Evolutionary conservation across 2,888 invertebrate genomes (phyloP).

Genomic region (Phragmatobia fuliginosa): DNA sequence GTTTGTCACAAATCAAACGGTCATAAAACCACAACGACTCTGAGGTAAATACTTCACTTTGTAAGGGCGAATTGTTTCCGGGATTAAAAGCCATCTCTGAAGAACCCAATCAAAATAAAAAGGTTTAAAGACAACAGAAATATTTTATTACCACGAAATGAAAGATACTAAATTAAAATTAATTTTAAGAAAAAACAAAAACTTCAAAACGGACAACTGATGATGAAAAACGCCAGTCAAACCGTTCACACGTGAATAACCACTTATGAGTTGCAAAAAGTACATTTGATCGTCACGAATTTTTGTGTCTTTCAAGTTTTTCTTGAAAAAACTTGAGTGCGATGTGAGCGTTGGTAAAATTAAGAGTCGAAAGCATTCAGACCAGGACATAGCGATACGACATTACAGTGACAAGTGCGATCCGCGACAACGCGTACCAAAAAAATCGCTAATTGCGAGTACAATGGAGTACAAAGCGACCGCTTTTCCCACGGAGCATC

Average conservation of each 20-base stretch:
- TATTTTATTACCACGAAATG: conserved; percentile 31
- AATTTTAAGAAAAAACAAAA: conserved; percentile 51
- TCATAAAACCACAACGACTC: conserved; percentile 21
- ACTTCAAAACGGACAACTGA: conserved; percentile 63
- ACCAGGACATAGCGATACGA: conserved; percentile 77
- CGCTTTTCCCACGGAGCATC: conserved; percentile 84
- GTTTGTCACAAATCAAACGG: conserved; percentile 19
- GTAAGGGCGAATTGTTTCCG: conserved; percentile 21
- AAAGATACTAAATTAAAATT: conserved; percentile 47
- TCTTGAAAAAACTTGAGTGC: conserved; percentile 39
- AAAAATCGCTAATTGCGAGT: conserved; percentile 82
- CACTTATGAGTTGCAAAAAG: conserved; percentile 71
- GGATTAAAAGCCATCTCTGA: conserved; percentile 19
- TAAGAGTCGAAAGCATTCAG: conserved; percentile 75
- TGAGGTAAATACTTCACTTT: conserved; percentile 18
- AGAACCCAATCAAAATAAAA: conserved; percentile 13
- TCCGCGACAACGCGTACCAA: conserved; percentile 70
- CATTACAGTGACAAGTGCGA: conserved; percentile 81
- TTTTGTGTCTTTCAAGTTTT: conserved; percentile 49
- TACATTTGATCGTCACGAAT: conserved; percentile 63
- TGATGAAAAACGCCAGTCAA: conserved; percentile 76
- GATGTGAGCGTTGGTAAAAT: conserved; percentile 70
- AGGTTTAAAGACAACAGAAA: conserved; percentile 35
- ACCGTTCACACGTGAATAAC: conserved; percentile 74
- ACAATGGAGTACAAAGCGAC: conserved; percentile 83